These are phyloP conservation scores for Syngnathus typhle DNA, from an alignment of 2,113 vertebrate species.

Conservation along the genomic window DNA sequence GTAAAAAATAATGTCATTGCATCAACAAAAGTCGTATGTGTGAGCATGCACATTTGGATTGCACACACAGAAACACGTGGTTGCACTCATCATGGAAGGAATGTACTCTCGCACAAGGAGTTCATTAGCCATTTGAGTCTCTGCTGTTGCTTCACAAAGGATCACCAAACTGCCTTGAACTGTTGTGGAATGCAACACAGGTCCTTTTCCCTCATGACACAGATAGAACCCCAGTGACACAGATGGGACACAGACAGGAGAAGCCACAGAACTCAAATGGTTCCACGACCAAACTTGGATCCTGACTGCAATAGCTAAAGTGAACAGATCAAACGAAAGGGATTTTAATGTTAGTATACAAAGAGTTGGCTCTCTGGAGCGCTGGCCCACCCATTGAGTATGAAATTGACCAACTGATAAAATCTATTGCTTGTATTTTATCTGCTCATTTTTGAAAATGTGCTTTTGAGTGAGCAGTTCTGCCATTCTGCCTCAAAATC, in stretches of 20 bases:
- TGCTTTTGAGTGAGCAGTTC: not conserved
- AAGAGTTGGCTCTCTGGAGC: too few species aligned
- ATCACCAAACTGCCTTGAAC: slow-evolving; percentile 14
- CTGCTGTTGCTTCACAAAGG: slow-evolving; percentile 13
- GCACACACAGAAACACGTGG: not conserved
- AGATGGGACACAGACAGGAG: not conserved
- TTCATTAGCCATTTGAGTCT: slow-evolving; percentile 43
- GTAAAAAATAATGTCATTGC: slow-evolving; percentile 2
- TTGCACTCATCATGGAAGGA: slow-evolving; percentile 27
- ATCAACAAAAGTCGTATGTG: slow-evolving; percentile 8
- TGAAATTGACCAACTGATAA: not conserved
- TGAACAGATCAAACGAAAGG: not conserved
- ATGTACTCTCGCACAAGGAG: slow-evolving; percentile 45
- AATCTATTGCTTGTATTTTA: not conserved
- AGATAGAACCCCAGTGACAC: not conserved
- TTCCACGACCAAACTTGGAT: not conserved
- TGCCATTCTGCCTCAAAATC: too few species aligned
- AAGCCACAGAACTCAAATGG: not conserved
- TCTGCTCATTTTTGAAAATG: not conserved
- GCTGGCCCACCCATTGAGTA: too few species aligned
- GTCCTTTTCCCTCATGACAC: slow-evolving; percentile 3
- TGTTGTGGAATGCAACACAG: not conserved
- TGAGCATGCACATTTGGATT: slow-evolving; percentile 5
- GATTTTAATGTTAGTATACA: not conserved
- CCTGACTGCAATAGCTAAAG: not conserved